These are phyloP conservation scores for Lineus longissimus DNA, from an alignment of 1,140 invertebrate genomes.

Conservation along the genomic window DNA sequence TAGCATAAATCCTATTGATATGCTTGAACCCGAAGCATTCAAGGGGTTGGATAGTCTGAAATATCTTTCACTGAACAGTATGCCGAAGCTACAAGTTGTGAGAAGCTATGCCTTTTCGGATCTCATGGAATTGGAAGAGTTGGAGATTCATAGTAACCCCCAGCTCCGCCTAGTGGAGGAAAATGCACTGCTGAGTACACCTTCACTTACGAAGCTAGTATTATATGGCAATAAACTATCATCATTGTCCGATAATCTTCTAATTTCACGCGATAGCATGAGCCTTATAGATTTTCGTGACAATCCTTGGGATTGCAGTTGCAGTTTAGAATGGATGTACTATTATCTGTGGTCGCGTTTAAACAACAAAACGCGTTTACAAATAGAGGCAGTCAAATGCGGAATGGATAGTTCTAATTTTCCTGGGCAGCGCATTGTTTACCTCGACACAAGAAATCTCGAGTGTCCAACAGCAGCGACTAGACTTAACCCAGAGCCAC, in stretches of 20 bases:
- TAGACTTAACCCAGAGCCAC: neutral
- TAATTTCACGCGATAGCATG: neutral
- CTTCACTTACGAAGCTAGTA: neutral
- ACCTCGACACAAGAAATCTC: neutral
- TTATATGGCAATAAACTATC: neutral
- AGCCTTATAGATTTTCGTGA: neutral
- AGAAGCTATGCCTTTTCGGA: slow-evolving; percentile 1
- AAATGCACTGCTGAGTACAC: neutral
- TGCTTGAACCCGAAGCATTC: neutral
- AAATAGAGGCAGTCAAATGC: neutral
- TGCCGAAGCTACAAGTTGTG: neutral
- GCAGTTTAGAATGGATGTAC: neutral
- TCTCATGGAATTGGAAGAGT: neutral
- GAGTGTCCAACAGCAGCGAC: neutral
- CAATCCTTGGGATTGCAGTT: neutral
- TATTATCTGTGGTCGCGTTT: neutral
- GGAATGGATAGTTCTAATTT: neutral
- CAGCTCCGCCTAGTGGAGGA: neutral
- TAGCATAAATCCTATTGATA: neutral
- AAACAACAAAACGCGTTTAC: neutral
- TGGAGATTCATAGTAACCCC: neutral
- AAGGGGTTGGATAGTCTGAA: neutral
- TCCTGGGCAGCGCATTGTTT: neutral
- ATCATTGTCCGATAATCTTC: neutral
- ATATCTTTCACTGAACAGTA: neutral